These are phyloP conservation scores for Pyrrhia umbra DNA, from an alignment of 2,888 invertebrate genomes.

Conservation along the genomic window DNA sequence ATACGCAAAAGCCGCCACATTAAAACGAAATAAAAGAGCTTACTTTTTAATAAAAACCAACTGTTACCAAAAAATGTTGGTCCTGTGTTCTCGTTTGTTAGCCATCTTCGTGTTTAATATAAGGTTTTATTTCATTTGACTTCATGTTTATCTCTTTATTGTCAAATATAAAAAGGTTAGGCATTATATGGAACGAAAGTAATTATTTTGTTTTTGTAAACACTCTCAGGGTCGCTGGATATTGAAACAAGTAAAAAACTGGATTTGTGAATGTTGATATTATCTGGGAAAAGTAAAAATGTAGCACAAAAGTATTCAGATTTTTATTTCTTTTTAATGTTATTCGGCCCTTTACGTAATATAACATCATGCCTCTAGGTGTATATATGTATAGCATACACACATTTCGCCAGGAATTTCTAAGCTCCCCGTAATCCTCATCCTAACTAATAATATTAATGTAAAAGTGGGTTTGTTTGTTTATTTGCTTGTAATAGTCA, in stretches of 20 bases:
- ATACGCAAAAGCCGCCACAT: slow-evolving; percentile 20
- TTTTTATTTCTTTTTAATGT: not conserved
- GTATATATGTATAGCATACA: no score
- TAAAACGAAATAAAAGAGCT: slow-evolving; percentile 33
- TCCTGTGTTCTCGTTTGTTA: slow-evolving; percentile 18
- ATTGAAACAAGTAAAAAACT: slow-evolving; percentile 28
- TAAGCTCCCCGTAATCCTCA: no score
- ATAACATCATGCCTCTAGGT: no score
- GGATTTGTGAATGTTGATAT: slow-evolving; percentile 11
- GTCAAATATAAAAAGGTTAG: slow-evolving; percentile 29
- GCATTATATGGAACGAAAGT: slow-evolving; percentile 31
- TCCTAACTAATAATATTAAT: no score
- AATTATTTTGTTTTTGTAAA: slow-evolving; percentile 43
- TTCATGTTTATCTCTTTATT: slow-evolving; percentile 33
- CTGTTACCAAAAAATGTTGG: slow-evolving; percentile 19
- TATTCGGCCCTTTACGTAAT: no score
- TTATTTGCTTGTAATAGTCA: no score
- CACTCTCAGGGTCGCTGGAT: slow-evolving; percentile 28
- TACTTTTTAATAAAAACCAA: slow-evolving; percentile 31
- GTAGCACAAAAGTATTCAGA: not conserved
- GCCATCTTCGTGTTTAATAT: slow-evolving; percentile 25
- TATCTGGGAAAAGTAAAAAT: not conserved
- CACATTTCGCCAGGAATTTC: no score
- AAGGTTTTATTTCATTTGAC: slow-evolving; percentile 24
- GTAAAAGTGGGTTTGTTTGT: no score